These are phyloP conservation scores for Periphyllus acericola DNA, from an alignment of 2,888 invertebrate species.

Conservation along the genomic window DNA sequence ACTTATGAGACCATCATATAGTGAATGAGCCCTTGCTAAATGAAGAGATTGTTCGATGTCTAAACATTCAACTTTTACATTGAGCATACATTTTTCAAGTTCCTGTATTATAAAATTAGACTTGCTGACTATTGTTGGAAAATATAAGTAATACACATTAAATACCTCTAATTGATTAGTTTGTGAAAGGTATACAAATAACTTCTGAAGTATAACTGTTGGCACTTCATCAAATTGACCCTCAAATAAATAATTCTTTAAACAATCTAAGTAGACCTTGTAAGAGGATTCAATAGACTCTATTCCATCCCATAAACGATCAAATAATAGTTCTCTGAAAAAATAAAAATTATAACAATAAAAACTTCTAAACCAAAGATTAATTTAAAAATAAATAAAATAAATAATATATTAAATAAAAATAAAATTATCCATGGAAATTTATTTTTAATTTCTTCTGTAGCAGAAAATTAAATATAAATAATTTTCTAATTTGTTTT, in stretches of 20 bases:
- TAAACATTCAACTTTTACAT: constrained; percentile 78
- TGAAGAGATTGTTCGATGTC: constrained; percentile 80
- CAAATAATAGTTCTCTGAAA: constrained; percentile 72
- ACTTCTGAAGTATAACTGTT: constrained; percentile 78
- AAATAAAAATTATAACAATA: constrained; percentile 64
- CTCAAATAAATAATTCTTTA: constrained; percentile 77
- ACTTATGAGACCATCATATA: constrained; percentile 77
- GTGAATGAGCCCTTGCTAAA: constrained; percentile 72
- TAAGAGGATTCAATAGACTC: constrained; percentile 68
- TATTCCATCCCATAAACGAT: constrained; percentile 74
- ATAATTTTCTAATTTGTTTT: neutral
- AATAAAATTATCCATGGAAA: too few relatives aligned
- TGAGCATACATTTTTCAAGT: constrained; percentile 78
- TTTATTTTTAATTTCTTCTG: too few relatives aligned
- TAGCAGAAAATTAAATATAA: too few relatives aligned
- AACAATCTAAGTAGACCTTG: constrained; percentile 74
- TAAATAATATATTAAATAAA: too few relatives aligned
- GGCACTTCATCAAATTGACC: constrained; percentile 74
- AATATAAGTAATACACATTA: constrained; percentile 32
- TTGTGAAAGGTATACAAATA: constrained; percentile 76
- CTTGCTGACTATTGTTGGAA: neutral
- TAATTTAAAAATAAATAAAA: neutral
- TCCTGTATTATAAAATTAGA: constrained; percentile 68
- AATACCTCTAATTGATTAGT: constrained; percentile 70
- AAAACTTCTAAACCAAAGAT: neutral